Percentiles rank a stretch among this genome's conserved stretches.
Evolutionary conservation across 2,797 vertebrate species (phyloP).

Genomic region (Tragelaphus eurycerus): DNA sequence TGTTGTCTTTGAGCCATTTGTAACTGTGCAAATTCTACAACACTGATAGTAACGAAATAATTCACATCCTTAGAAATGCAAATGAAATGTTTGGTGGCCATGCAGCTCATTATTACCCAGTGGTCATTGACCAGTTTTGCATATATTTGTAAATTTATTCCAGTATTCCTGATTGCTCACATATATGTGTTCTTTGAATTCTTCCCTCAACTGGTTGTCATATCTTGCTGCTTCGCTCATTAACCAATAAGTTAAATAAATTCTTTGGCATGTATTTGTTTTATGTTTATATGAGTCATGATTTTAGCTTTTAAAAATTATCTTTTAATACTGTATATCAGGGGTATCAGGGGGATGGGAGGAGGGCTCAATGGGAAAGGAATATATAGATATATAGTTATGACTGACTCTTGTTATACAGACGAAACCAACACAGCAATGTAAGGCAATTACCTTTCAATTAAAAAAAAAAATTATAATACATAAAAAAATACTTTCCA

Average conservation of each 20-base stretch:
- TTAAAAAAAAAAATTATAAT: not conserved
- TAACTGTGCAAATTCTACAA: not conserved
- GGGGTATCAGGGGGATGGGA: not conserved
- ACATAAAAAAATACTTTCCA: not conserved
- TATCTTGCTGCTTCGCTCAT: not conserved
- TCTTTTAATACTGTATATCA: not conserved
- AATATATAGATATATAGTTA: not conserved
- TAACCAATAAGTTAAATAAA: not conserved
- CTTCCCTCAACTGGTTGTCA: not conserved
- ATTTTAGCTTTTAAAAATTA: not conserved
- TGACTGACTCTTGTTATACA: not conserved
- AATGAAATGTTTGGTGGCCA: not conserved
- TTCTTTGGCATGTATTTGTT: not conserved
- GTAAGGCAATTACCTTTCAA: not conserved
- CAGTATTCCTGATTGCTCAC: not conserved
- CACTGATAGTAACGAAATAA: not conserved
- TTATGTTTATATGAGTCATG: not conserved
- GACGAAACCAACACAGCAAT: not conserved
- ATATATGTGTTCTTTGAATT: not conserved
- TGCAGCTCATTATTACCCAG: not conserved
- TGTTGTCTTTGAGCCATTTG: not conserved
- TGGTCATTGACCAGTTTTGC: not conserved
- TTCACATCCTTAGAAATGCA: not conserved
- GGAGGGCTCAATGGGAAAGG: not conserved
- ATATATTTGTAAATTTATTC: not conserved